Base-by-base conservation (phyloP, 2,888 invertebrate species). In the Steromphala cineraria region DNA sequence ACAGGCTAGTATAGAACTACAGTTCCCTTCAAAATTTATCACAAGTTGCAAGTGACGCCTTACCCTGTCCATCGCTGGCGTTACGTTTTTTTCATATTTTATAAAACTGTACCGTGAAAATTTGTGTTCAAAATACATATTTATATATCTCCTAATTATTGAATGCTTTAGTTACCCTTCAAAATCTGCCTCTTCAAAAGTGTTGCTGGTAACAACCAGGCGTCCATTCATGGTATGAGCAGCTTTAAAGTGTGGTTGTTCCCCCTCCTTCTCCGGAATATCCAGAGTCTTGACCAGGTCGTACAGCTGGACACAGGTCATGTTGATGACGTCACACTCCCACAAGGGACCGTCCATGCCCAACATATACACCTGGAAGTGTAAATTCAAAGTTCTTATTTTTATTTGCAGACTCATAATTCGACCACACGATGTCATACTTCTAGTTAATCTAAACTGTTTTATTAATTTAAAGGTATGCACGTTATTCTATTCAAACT, bases 181-280 rank as follows among this genome's bases (percentile, higher is more conserved):
- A 52, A 84, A 84, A 62, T 86, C 86, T 17, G 81, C 82, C 71
- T 83, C 81, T n/a, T 84, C 83, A 62, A 86, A 86, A 1, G 86
- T 84, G 67, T 84, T 86, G 67, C 82, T 85, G 53, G 86, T 75
- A 8, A 86, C 86, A 13, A 86, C 83, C 17, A 86, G 81, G 7
- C 86, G 74, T 4, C 82, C 82, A 55, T 86, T 85, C 83, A 84
- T 83, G 21, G 86, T 84, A 67, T 86, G 86, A 2, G 86, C 84
- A 17, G 86, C 86, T 76, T 86, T 86, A 62, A 86, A 86, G 53
- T 86, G 86, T 1, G 86, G 86, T 52, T 86, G 83, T 67, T 86
- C 84, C 3, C 86, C 86, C 17, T 15, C 19, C 0, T 21, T 67
- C n/a, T 56, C 75, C 2, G 84, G 81, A n/a, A 86, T 86, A 19